A percentile compares a stretch with the other conserved stretches of the same genome.
These are phyloP conservation scores for Trichosurus vulpecula DNA, from an alignment of 2,797 vertebrate species.

Conservation along the genomic window DNA sequence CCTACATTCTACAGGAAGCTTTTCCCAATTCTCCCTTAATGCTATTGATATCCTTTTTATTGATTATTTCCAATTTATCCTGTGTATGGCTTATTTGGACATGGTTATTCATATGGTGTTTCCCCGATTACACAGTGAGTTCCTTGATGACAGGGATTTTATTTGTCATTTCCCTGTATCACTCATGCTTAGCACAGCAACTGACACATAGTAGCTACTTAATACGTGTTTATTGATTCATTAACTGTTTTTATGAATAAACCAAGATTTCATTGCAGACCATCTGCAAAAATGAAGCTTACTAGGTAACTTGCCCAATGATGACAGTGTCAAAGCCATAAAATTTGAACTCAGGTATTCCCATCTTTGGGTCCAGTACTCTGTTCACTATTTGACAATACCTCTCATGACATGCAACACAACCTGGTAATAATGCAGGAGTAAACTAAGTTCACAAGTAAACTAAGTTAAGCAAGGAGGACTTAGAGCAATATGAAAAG, in stretches of 20 bases:
- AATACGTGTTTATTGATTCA: not conserved
- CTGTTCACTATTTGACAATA: not conserved
- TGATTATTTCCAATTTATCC: not conserved
- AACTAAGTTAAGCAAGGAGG: constrained; percentile 59
- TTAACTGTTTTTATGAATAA: not conserved
- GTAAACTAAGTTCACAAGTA: constrained; percentile 73
- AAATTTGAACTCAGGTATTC: not conserved
- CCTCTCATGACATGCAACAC: not conserved
- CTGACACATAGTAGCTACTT: not conserved
- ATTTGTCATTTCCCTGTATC: not conserved
- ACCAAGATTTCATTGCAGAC: not conserved
- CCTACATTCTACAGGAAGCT: not conserved
- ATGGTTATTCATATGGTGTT: not conserved
- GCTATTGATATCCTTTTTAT: not conserved
- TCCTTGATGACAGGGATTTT: not conserved
- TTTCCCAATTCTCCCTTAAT: not conserved
- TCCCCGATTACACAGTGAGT: not conserved
- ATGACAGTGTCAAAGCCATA: not conserved
- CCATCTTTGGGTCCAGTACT: not conserved
- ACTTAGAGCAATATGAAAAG: constrained; percentile 69
- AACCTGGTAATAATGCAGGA: not conserved
- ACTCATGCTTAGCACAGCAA: not conserved
- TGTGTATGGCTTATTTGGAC: not conserved
- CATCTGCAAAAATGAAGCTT: not conserved
- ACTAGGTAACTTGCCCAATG: not conserved